These are phyloP conservation scores for Pluvianellus socialis DNA, from an alignment of 2,113 vertebrate genomes.

Conservation along the genomic window DNA sequence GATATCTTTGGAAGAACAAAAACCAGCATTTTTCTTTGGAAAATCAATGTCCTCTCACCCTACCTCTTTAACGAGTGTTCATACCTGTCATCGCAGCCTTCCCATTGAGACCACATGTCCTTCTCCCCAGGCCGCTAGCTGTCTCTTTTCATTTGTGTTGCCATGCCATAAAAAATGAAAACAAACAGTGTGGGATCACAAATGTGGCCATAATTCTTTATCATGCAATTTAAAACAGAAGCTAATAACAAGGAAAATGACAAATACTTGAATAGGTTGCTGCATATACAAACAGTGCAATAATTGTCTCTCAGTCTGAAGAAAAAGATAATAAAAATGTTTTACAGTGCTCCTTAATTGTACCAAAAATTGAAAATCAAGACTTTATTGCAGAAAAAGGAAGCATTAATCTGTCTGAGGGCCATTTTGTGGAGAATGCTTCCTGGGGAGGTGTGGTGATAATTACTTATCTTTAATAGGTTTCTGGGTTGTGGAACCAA, in stretches of 20 bases:
- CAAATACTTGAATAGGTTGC: constrained; percentile 65
- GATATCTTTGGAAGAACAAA: constrained; percentile 42
- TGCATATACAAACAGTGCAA: constrained; percentile 60
- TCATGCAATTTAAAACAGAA: constrained; percentile 64
- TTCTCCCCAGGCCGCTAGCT: constrained; percentile 29
- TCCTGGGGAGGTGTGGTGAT: constrained; percentile 17
- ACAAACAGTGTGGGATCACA: constrained; percentile 44
- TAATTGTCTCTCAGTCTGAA: constrained; percentile 70
- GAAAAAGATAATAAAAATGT: constrained; percentile 70
- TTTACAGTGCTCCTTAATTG: constrained; percentile 65
- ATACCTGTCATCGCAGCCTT: constrained; percentile 34
- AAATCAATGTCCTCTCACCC: constrained; percentile 32
- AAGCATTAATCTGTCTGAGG: constrained; percentile 58
- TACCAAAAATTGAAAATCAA: constrained; percentile 67
- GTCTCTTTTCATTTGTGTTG: constrained; percentile 58
- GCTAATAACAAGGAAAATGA: constrained; percentile 67
- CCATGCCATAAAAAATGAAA: constrained; percentile 45
- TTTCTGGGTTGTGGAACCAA: constrained; percentile 11
- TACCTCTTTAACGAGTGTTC: constrained; percentile 14
- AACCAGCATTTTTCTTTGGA: constrained; percentile 12
- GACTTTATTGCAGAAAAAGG: constrained; percentile 64
- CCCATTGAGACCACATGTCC: neutral
- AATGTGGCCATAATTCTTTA: constrained; percentile 61
- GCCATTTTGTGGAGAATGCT: constrained; percentile 53
- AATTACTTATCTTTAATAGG: constrained; percentile 49